Evolutionary conservation across 1,140 invertebrate species (phyloP).

Genomic region (Sitobion miscanthi): DNA sequence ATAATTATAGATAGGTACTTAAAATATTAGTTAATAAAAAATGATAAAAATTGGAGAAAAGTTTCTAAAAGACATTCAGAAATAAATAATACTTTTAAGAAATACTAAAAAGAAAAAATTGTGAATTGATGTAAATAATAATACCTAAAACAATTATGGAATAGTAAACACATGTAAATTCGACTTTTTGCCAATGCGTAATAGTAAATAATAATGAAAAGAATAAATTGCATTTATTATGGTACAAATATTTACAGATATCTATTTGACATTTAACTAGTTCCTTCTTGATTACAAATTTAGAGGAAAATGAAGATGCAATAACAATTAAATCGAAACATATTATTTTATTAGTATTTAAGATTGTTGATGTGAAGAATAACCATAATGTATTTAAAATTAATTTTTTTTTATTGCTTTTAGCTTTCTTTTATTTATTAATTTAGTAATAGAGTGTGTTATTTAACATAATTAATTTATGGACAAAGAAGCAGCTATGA

Average conservation of each 20-base stretch:
- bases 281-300: not conserved
- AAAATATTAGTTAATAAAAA: not conserved
- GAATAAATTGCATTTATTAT: not conserved
- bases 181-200: not conserved
- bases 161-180: not conserved
- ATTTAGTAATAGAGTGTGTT: not conserved
- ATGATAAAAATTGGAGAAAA: not conserved
- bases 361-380: not conserved
- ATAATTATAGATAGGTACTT: not conserved
- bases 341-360: not conserved
- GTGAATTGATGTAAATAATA: not conserved
- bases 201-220: not conserved
- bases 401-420: not conserved
- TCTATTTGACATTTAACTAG: not conserved
- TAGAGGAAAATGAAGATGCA: not conserved
- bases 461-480: not conserved
- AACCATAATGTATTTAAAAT: not conserved
- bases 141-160: not conserved
- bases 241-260: not conserved
- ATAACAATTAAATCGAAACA: not conserved
- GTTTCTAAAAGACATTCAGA: not conserved
- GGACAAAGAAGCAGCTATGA: not conserved
- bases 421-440: not conserved
- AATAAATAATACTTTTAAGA: not conserved
- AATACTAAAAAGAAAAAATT: not conserved